Evolutionary conservation across 30 jellyfish, hydroid and myxozoan species (phyloP).

Genomic region (Chrysaora quinquecirrha): DNA sequence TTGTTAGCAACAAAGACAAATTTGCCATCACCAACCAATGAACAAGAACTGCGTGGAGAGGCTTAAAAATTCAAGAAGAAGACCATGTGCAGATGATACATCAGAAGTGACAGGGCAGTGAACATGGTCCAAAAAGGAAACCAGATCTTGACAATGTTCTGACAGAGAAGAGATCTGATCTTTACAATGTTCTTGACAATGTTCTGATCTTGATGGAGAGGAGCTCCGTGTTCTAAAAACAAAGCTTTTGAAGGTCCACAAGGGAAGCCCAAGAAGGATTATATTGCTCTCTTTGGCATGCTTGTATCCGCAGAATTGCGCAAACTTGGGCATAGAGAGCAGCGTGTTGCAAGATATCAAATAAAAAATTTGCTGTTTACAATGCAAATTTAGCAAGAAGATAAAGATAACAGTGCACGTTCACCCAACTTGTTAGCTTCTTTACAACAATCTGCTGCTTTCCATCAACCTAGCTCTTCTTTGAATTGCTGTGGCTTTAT

Average conservation of each 20-base stretch:
- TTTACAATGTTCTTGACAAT: too few species aligned
- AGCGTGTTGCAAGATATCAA: constrained; percentile 28
- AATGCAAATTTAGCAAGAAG: constrained; percentile 31
- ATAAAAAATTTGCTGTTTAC: constrained; percentile 23
- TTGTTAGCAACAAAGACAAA: too few species aligned
- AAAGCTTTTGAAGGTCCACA: neutral
- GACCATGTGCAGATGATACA: too few species aligned
- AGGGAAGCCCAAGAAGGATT: neutral
- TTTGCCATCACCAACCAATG: too few species aligned
- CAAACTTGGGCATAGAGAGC: constrained; percentile 6
- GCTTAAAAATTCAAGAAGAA: too few species aligned
- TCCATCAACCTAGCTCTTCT: neutral
- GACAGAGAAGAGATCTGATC: too few species aligned
- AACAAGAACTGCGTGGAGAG: too few species aligned
- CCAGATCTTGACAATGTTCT: too few species aligned
- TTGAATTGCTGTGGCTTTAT: neutral
- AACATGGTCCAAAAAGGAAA: too few species aligned
- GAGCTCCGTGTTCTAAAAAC: neutral
- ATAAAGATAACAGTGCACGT: too few species aligned
- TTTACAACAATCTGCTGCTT: too few species aligned
- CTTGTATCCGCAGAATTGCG: constrained; percentile 28
- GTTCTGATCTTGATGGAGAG: neutral
- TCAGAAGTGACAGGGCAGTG: too few species aligned
- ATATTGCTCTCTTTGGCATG: constrained; percentile 29
- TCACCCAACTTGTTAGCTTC: neutral